Percentiles rank a stretch among this genome's conserved stretches.
phyloP scores from a whole-genome alignment of 1,140 invertebrate species.

The Bombus affinis region DNA sequence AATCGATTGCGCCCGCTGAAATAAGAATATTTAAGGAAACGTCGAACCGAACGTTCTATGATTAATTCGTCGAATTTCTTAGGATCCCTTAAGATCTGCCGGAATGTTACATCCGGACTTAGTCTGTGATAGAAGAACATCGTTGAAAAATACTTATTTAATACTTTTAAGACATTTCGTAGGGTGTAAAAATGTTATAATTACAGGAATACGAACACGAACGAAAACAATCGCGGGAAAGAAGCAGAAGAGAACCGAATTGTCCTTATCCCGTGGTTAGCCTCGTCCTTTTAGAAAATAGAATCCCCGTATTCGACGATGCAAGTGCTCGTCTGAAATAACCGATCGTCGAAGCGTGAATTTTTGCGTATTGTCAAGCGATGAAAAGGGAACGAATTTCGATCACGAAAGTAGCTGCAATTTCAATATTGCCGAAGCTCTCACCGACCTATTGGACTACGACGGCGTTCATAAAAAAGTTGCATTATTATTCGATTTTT shows the following conservation, averaged over 20 bases:
- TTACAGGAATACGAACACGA: neutral
- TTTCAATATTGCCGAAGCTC: constrained; percentile 34
- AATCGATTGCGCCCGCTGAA: constrained; percentile 29
- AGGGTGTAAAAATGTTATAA: neutral
- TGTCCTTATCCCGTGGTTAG: neutral
- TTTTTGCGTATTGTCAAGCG: constrained; percentile 40
- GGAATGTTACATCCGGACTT: neutral
- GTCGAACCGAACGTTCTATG: neutral
- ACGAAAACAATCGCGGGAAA: neutral
- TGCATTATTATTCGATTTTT: constrained; percentile 14
- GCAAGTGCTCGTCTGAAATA: constrained; percentile 19
- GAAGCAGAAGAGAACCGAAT: neutral
- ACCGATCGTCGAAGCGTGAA: constrained; percentile 29
- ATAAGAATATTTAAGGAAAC: neutral
- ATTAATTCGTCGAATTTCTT: neutral
- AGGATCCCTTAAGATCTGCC: too few species aligned
- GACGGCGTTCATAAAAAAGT: constrained; percentile 34
- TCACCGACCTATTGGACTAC: constrained; percentile 19
- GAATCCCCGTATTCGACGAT: neutral
- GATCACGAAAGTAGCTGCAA: constrained; percentile 44
- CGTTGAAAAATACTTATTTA: neutral
- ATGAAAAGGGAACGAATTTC: constrained; percentile 41
- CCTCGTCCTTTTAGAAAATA: neutral
- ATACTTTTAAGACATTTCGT: neutral
- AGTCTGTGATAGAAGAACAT: too few species aligned